Percentiles rank a stretch among this genome's conserved stretches.
Evolutionary conservation across 2,797 vertebrate species (phyloP).

Genomic region (Stomatorhinus walkeri): DNA sequence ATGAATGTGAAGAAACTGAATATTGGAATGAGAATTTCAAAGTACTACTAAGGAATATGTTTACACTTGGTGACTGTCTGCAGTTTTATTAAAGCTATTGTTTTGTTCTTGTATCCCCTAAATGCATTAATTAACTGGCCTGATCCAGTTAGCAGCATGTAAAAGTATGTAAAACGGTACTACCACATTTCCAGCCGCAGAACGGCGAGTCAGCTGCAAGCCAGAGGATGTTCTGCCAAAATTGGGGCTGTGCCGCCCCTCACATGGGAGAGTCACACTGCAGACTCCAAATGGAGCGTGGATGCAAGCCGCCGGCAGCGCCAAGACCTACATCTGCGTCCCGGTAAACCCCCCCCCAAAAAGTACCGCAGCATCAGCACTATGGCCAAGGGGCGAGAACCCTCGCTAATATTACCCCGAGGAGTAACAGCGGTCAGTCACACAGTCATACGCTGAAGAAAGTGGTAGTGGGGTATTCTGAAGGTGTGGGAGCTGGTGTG

Average conservation of each 20-base stretch:
- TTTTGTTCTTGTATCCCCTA: background rate
- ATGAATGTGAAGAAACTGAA: background rate
- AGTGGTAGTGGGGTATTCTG: background rate
- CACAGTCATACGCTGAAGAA: background rate
- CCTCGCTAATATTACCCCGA: no score
- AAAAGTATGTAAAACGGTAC: slow-evolving; percentile 13
- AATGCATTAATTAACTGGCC: background rate
- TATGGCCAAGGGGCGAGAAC: background rate
- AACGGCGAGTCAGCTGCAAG: slow-evolving; percentile 26
- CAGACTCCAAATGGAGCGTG: slow-evolving; percentile 27
- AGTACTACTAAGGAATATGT: background rate
- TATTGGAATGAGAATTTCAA: background rate
- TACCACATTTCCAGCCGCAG: slow-evolving; percentile 25
- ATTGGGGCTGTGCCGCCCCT: slow-evolving; percentile 29
- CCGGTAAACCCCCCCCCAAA: background rate
- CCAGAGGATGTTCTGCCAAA: slow-evolving; percentile 50
- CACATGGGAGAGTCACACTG: slow-evolving; percentile 27
- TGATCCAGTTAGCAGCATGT: slow-evolving; percentile 17
- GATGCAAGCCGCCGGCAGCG: background rate
- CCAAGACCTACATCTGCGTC: background rate
- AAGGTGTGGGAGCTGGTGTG: background rate
- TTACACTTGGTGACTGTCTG: background rate
- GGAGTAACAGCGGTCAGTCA: background rate
- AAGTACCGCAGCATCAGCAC: background rate
- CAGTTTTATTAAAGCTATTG: background rate